phyloP scores from a whole-genome alignment of 1,140 invertebrate genomes.

The Drosophila sechellia region DNA sequence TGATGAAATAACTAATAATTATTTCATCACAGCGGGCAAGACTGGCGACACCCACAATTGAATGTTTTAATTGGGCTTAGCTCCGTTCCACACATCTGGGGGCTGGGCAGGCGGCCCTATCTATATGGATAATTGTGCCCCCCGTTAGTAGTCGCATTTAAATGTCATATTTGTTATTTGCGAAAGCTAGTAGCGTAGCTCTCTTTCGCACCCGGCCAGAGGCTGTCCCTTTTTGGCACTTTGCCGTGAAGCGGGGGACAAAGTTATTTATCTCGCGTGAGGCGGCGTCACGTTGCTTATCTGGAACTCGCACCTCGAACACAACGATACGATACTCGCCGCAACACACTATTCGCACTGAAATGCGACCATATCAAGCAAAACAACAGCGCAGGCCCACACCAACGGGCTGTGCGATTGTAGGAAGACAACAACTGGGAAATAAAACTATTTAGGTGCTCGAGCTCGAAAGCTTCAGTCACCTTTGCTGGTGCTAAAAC shows the following conservation, averaged over 20 bases:
- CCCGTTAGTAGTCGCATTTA: conserved; percentile 32
- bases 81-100: conserved; percentile 11
- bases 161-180: conserved; percentile 59
- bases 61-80: conserved; percentile 3
- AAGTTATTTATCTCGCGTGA: conserved; percentile 71
- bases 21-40: conserved; percentile 29
- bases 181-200: not conserved
- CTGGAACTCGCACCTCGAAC: conserved; percentile 53
- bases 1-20: conserved; percentile 2
- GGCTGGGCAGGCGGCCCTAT: conserved; percentile 26
- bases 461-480: conserved; percentile 16
- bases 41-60: conserved; percentile 2
- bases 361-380: conserved; percentile 36
- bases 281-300: conserved; percentile 74
- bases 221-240: conserved; percentile 5
- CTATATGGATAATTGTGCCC: conserved; percentile 23
- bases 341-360: not conserved
- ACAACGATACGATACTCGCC: conserved; percentile 28
- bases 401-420: not conserved
- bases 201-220: not conserved
- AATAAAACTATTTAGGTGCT: conserved; percentile 38
- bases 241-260: not conserved
- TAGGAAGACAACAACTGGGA: conserved; percentile 3
- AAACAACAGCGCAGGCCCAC: conserved; percentile 30
- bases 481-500: conserved; percentile 7